A percentile compares a stretch with the other conserved stretches of the same genome.
These are phyloP conservation scores for Papilio polytes DNA, from an alignment of 1,140 invertebrate genomes.

Conservation along the genomic window DNA sequence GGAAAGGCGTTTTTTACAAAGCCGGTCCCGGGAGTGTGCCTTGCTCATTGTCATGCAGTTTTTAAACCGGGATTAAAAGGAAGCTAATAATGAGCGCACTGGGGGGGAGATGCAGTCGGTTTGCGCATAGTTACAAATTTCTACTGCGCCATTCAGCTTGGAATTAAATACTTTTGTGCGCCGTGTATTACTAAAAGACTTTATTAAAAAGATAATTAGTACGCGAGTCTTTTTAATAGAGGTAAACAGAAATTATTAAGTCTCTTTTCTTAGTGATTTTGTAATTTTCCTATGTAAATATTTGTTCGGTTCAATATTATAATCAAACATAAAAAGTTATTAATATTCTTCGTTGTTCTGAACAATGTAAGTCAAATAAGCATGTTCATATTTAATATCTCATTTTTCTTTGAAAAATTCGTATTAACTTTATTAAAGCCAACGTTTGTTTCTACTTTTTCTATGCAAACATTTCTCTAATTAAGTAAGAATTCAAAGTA, in stretches of 20 bases:
- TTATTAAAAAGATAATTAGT: constrained; percentile 19
- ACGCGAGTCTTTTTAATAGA: not conserved
- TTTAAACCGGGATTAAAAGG: constrained; percentile 79
- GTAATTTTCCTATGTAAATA: not conserved
- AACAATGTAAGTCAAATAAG: not conserved
- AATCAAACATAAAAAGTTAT: no score
- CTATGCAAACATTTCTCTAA: constrained; percentile 29
- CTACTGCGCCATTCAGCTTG: constrained; percentile 21
- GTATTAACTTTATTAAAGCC: not conserved
- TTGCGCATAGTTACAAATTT: constrained; percentile 46
- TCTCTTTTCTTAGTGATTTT: not conserved
- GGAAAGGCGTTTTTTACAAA: constrained; percentile 65
- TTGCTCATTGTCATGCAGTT: constrained; percentile 76
- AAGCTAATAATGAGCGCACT: constrained; percentile 73
- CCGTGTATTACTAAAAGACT: constrained; percentile 18
- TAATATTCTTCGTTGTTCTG: not conserved
- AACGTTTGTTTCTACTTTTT: constrained; percentile 29
- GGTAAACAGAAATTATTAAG: not conserved
- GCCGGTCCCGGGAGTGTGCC: constrained; percentile 63
- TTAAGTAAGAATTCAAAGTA: constrained; percentile 32
- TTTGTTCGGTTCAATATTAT: not conserved
- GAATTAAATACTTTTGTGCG: constrained; percentile 25
- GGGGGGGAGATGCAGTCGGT: constrained; percentile 51
- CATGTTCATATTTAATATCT: not conserved
- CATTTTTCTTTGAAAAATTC: not conserved